Evolutionary conservation across 64 coral and sea anemone genomes (phyloP), one percentile per base, ranked within the genome.

Genomic region (Montipora cactus): DNA sequence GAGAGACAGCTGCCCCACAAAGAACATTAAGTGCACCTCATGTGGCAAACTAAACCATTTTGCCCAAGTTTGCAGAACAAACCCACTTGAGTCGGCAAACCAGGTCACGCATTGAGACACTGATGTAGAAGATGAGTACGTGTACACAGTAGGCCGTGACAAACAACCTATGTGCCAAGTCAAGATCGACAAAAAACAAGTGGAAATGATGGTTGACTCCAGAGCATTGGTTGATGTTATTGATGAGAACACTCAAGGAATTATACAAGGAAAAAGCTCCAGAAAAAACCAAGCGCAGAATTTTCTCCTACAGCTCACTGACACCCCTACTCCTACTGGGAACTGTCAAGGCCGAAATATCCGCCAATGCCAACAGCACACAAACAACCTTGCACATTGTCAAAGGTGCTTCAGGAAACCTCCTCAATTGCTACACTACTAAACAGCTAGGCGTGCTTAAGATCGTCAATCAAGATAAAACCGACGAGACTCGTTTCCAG

Each of bases 151-250:
- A 88, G 57, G 79, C 47, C 59, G 76, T 59, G 68, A 81, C 55
- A 70, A 85, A 68, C 88, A 87, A 61, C 91, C 90, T 5, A 83
- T 90, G 18, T 90, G 90, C 80, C 47, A 78, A 8, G 59, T 96
- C 20, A 15, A 89, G 3, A 88, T 92, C n/a, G 90, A 92, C 10
- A 67, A 80, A 53, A 53, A 53, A 53, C 51, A 53, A 53, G 51
- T 53, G n/a, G 77, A 83, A 87, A 47, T 61, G 66, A 95, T 95
- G 81, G 79, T 95, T 52, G 94, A 95, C 69, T 92, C 95, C 11
- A 90, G 90, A 49, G 83, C 94, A 59, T 84, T 86, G n/a, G 94
- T 96, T 45, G 77, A 96, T 64, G 73, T 96, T 15, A 79, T 91
- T 16, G 75, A 95, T 58, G 89, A 95, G 79, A 46, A n/a, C 53